Evolutionary conservation across 2,888 invertebrate species (phyloP), one percentile per base, ranked within the genome.

Genomic region (Cataglyphis rosenhaueri): DNA sequence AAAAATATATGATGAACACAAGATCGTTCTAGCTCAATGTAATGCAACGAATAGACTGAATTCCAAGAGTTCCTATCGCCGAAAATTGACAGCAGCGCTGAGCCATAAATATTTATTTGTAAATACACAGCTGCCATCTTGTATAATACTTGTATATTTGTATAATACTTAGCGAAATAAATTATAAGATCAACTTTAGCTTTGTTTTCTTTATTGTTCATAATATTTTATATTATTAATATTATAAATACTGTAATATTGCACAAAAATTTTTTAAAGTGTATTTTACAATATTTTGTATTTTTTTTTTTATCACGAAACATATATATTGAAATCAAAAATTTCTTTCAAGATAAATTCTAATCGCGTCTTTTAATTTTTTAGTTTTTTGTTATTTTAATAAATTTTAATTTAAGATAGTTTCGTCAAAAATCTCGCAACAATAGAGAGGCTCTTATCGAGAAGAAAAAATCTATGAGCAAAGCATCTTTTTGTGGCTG

Each of bases 41-140:
- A 73, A 73, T 73, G 91, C 89, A 94, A 94, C 93, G 90, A 92
- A 94, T 92, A 94, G 94, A 94, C 94, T 94, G 94, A 93, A 92
- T 75, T 75, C 18, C 90, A 89, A 94, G 92, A 94, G 94, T 94
- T 94, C 94, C 94, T 94, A 94, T 92, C 91, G 57, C 59, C 83
- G 88, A 85, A 90, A 86, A 84, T 81, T 82, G 88, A 86, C 78
- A 74, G 83, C 74, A 83, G 79, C 61, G 87, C 86, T 86, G 81
- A 89, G 83, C 90, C 85, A 75, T 93, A 64, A 75, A 92, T 94
- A 94, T 94, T 94, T 94, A 93, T 94, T 93, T 94, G 93, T 93
- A 92, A 86, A 92, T 92, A 73, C 9, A 61, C 21, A 92, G 82
- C 66, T 70, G 57, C 35, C 44, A 52, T n/a, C 59, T 59, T 90